Evolutionary conservation across 2,888 invertebrate genomes (phyloP).

Genomic region (Diloba caeruleocephala): DNA sequence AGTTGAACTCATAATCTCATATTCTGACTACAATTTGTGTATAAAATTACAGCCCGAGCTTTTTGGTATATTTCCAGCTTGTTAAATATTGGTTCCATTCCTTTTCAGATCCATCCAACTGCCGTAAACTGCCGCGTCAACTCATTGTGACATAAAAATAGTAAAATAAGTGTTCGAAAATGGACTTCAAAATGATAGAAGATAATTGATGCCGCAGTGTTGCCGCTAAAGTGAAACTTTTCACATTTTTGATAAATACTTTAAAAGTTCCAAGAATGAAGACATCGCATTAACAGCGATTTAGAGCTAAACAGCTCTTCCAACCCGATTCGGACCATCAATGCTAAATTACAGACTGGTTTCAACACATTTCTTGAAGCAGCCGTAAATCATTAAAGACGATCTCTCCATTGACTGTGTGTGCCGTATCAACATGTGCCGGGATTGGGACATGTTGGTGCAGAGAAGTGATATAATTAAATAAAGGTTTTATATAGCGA

Average conservation of each 20-base stretch:
- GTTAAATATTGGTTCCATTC: slow-evolving; percentile 43
- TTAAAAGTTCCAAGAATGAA: slow-evolving; percentile 33
- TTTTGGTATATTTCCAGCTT: slow-evolving; percentile 33
- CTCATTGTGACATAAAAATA: slow-evolving; percentile 17
- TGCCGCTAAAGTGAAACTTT: slow-evolving; percentile 27
- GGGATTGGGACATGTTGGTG: slow-evolving; percentile 92
- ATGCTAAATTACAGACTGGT: slow-evolving; percentile 98
- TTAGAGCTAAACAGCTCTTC: slow-evolving; percentile 74
- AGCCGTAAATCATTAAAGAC: slow-evolving; percentile 92
- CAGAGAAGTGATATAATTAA: slow-evolving; percentile 82
- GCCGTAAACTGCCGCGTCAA: slow-evolving; percentile 20
- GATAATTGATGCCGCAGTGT: slow-evolving; percentile 71
- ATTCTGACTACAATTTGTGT: slow-evolving; percentile 11
- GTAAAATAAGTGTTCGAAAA: slow-evolving; percentile 36
- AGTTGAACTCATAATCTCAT: slow-evolving; percentile 31
- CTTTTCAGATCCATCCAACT: slow-evolving; percentile 67
- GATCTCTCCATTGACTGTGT: slow-evolving; percentile 66
- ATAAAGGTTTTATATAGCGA: slow-evolving; percentile 65
- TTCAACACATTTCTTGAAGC: slow-evolving; percentile 97
- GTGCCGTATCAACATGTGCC: slow-evolving; percentile 90
- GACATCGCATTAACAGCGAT: slow-evolving; percentile 61
- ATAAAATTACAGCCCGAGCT: slow-evolving; percentile 7
- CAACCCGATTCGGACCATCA: slow-evolving; percentile 77
- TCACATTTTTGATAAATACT: slow-evolving; percentile 32
- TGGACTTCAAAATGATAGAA: slow-evolving; percentile 73